Base-by-base conservation (phyloP, 2,888 invertebrate genomes). In the Lycia hirtaria region DNA sequence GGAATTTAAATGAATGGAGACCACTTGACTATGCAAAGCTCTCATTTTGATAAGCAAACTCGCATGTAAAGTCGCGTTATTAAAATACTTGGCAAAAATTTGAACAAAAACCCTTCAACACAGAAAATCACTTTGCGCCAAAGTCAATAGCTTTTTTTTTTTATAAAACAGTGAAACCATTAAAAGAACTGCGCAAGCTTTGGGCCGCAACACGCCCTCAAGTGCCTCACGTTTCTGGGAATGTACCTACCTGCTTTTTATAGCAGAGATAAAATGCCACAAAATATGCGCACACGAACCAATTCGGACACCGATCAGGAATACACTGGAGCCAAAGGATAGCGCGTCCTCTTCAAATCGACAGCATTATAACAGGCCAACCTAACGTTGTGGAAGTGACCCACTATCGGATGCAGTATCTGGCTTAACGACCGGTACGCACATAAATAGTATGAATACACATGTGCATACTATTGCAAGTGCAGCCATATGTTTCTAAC, bases 221-320 rank as follows among this genome's bases (percentile, higher is more conserved):
- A 84, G 82, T 79, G 77, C 74, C 73, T 80, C 71, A 77, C 70
- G 64, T 68, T 88, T 85, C 87, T 80, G 79, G 77, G 89, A 88
- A 89, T 81, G 78, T 80, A 81, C 81, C 90, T 91, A 90, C 91
- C 91, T 91, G 91, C 83, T 87, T 83, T 87, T 88, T 85, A 83
- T 83, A 81, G 76, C 67, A 40, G 64, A 82, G 81, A 86, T 85
- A 83, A 81, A 53, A 79, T 76, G 73, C 75, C 76, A 72, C 72
- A 80, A 81, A 83, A 82, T 82, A 83, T 82, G 78, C 66, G 73
- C 72, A 56, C 79, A 75, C 77, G 75, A 81, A 83, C 78, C 70
- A 75, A 75, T 85, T 83, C 75, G 71, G 78, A 76, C 74, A 82
- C 78, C 72, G 81, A 87, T 83, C 74, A 64, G 62, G 65, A 65